These are phyloP conservation scores for Pangasius sanitwongsei DNA, from an alignment of 2,797 vertebrate species.

Conservation along the genomic window DNA sequence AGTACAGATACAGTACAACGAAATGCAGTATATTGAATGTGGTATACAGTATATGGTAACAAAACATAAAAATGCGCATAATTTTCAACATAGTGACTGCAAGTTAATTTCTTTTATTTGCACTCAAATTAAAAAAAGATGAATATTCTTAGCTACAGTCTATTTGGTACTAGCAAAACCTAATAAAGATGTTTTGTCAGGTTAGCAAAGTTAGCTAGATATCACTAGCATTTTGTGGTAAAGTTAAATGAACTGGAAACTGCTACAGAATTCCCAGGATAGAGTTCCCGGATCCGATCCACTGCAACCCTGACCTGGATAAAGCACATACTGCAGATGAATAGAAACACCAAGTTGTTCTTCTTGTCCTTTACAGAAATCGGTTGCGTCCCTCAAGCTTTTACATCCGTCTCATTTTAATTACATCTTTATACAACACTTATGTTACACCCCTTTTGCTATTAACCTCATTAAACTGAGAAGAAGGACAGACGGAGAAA, in stretches of 20 bases:
- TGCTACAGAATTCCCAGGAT: not conserved
- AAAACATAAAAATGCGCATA: not conserved
- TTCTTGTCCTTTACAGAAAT: not conserved
- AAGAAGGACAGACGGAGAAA: not conserved
- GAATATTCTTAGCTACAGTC: not conserved
- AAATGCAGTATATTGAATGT: no score
- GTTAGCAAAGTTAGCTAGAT: not conserved
- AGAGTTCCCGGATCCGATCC: not conserved
- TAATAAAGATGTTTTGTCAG: not conserved
- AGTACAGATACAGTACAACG: no score
- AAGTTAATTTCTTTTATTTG: not conserved
- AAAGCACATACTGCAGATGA: not conserved
- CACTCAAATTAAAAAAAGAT: not conserved
- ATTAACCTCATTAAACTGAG: slow-evolving; percentile 19
- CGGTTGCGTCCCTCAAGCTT: not conserved
- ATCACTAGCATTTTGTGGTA: no score
- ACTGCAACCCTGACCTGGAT: not conserved
- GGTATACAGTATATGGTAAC: no score
- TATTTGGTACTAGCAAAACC: not conserved
- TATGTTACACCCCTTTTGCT: not conserved
- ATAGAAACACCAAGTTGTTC: not conserved
- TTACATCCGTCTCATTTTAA: not conserved
- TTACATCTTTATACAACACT: slow-evolving; percentile 6
- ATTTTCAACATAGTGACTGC: not conserved
- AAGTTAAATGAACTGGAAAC: not conserved